Percentiles rank a stretch among this genome's conserved stretches.
These are phyloP conservation scores for Drosophila tropicalis DNA, from an alignment of 1,140 invertebrate genomes.

Conservation along the genomic window DNA sequence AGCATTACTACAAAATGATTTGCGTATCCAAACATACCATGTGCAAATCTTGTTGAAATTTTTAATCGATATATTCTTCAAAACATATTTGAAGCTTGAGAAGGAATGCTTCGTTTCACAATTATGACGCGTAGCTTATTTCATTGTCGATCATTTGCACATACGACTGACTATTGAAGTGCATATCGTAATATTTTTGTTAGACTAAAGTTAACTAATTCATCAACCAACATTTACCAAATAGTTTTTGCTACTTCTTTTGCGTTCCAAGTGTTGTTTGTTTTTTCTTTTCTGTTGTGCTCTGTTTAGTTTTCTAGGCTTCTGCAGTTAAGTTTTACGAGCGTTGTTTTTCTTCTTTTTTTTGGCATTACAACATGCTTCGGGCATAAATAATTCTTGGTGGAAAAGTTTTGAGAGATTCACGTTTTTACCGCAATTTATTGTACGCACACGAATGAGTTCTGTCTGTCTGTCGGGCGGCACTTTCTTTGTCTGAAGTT, in stretches of 20 bases:
- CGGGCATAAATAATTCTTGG: slow-evolving; percentile 69
- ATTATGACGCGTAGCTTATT: slow-evolving; percentile 8
- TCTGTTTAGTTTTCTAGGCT: slow-evolving; percentile 77
- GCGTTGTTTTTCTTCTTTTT: background rate
- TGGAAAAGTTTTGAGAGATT: slow-evolving; percentile 61
- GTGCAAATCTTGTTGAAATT: too few relatives aligned
- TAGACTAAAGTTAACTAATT: slow-evolving; percentile 5
- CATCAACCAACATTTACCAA: slow-evolving; percentile 9
- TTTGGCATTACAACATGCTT: slow-evolving; percentile 67
- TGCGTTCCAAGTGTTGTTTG: slow-evolving; percentile 27
- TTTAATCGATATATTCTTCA: too few relatives aligned
- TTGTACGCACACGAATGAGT: slow-evolving; percentile 46
- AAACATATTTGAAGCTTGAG: too few relatives aligned
- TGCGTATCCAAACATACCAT: too few relatives aligned
- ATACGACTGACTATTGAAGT: slow-evolving; percentile 14
- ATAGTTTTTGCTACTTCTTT: slow-evolving; percentile 9
- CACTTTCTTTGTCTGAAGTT: slow-evolving; percentile 59
- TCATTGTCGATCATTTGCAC: background rate
- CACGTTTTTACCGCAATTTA: slow-evolving; percentile 49
- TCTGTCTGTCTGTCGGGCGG: slow-evolving; percentile 30
- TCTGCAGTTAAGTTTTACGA: slow-evolving; percentile 21
- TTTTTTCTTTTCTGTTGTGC: slow-evolving; percentile 64
- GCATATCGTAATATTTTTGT: slow-evolving; percentile 19
- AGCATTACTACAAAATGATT: too few relatives aligned
- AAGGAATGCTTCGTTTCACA: background rate